A percentile compares a stretch with the other conserved stretches of the same genome.
Evolutionary conservation across 1,140 invertebrate species (phyloP).

Genomic region (Teleopsis dalmanni): DNA sequence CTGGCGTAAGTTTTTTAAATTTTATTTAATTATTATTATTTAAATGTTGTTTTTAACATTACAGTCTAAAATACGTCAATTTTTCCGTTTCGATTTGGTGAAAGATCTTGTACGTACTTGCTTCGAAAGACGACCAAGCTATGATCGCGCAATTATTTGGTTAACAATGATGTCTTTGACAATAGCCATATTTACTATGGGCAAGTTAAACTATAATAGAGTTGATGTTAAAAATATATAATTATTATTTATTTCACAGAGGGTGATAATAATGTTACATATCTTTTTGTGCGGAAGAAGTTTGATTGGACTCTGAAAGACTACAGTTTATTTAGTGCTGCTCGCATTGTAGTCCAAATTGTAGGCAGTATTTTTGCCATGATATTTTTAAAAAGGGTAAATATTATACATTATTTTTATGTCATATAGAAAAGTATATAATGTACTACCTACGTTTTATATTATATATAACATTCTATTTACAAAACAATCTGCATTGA

Average conservation of each 20-base stretch:
- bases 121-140: conserved; percentile 52
- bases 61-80: conserved; percentile 42
- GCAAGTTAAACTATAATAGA: conserved; percentile 10
- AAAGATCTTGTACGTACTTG: conserved; percentile 54
- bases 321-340: conserved; percentile 50
- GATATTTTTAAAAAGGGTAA: conserved; percentile 47
- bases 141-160: conserved; percentile 53
- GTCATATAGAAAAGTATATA: background rate
- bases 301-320: conserved; percentile 58
- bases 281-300: conserved; percentile 55
- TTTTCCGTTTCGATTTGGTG: conserved; percentile 53
- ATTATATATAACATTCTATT: background rate
- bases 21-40: background rate
- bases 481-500: background rate
- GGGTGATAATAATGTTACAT: conserved; percentile 48
- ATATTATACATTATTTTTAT: background rate
- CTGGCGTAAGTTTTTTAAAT: conserved; percentile 19
- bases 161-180: conserved; percentile 52
- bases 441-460: background rate
- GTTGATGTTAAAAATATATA: conserved; percentile 1
- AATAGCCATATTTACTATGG: conserved; percentile 50
- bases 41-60: conserved; percentile 6
- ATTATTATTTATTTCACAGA: conserved; percentile 22
- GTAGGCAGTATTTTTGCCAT: conserved; percentile 49
- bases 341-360: conserved; percentile 45